These are phyloP conservation scores for Capitella teleta DNA, from an alignment of 1,140 invertebrate genomes.

Conservation along the genomic window DNA sequence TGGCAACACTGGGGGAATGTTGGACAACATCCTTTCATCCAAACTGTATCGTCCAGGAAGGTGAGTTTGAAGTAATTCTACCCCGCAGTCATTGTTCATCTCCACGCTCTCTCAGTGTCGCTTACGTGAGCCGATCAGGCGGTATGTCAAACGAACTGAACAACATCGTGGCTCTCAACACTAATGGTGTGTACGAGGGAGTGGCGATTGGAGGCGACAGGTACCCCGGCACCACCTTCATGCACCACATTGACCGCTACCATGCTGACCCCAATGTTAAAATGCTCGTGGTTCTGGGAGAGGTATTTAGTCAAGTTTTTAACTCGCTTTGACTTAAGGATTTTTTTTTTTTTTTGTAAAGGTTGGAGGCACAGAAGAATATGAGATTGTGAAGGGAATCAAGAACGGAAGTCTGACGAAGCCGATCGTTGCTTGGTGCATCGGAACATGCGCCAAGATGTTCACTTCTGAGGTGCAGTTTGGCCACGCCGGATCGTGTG, in stretches of 20 bases:
- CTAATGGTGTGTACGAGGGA: conserved; percentile 94
- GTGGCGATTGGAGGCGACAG: conserved; percentile 99
- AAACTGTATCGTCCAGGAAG: conserved; percentile 88
- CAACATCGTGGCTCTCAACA: conserved; percentile 93
- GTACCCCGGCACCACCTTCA: conserved; percentile 96
- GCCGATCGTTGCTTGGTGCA: conserved; percentile 96
- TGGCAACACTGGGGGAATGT: conserved; percentile 98
- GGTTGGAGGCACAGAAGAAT: conserved; percentile 98
- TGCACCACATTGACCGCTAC: conserved; percentile 89
- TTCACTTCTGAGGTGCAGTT: conserved; percentile 98
- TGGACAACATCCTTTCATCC: conserved; percentile 97
- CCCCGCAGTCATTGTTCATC: neutral
- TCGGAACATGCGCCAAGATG: conserved; percentile 80
- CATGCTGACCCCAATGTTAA: conserved; percentile 64
- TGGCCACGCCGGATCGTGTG: conserved; percentile 96
- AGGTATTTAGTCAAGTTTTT: conserved; percentile 53
- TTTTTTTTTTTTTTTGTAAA: conserved; percentile 17
- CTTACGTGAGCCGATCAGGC: conserved; percentile 94
- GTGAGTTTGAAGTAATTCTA: conserved; percentile 23
- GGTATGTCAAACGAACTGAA: conserved; percentile 99
- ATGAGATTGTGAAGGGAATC: conserved; percentile 85
- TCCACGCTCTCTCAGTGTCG: conserved; percentile 62
- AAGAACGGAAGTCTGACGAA: conserved; percentile 74
- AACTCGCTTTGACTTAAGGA: neutral
- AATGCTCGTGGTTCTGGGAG: conserved; percentile 89